Conservation (phyloP, 2,888 invertebrate genomes). For the Pandemis corylana region DNA sequence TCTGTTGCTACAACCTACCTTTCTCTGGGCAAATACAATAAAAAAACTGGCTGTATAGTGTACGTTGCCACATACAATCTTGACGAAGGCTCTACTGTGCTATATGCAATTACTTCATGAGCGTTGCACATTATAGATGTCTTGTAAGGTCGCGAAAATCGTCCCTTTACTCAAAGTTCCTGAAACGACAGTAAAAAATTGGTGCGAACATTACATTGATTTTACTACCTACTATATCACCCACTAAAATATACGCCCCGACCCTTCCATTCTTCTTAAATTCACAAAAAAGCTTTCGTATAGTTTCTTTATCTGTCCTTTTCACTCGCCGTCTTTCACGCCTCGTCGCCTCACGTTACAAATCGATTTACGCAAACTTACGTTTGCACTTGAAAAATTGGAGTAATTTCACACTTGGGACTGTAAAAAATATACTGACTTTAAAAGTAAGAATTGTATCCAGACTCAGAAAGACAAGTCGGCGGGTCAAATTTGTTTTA, state of each 20-base stretch:
- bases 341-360: constrained; percentile 21
- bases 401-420: neutral
- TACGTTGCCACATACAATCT: too few relatives aligned
- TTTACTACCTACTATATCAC: neutral
- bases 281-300: constrained; percentile 25
- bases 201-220: neutral
- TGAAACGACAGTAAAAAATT: neutral
- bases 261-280: constrained; percentile 29
- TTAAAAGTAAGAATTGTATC: too few relatives aligned
- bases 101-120: too few relatives aligned
- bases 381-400: constrained; percentile 4
- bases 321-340: constrained; percentile 32
- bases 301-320: constrained; percentile 30
- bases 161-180: neutral
- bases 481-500: too few relatives aligned
- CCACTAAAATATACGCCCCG: neutral
- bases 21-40: too few relatives aligned
- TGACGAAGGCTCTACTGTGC: too few relatives aligned
- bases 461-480: too few relatives aligned
- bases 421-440: neutral
- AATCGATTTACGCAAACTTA: constrained; percentile 17
- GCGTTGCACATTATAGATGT: too few relatives aligned
- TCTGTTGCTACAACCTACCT: too few relatives aligned
- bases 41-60: too few relatives aligned
- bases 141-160: neutral